Evolutionary conservation across 2,888 invertebrate genomes (phyloP).

Genomic region (Hypsopygia costalis): DNA sequence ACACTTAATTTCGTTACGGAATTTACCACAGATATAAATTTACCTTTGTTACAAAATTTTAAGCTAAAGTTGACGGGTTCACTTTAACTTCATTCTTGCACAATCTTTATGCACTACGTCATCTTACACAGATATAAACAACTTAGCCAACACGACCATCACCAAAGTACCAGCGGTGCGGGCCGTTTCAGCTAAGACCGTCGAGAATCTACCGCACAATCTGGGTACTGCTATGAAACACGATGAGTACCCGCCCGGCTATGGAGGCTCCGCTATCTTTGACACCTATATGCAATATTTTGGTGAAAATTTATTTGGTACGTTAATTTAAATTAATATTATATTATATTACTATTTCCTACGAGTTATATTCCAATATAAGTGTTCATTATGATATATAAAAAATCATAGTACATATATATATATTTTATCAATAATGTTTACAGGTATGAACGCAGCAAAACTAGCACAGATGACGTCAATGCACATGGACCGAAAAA

Average conservation of each 20-base stretch:
- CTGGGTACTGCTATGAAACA: conserved; percentile 82
- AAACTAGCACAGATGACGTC: conserved; percentile 89
- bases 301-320: conserved; percentile 89
- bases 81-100: no score
- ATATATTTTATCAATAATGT: no score
- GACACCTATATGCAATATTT: conserved; percentile 95
- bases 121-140: conserved; percentile 69
- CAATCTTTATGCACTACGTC: no score
- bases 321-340: no score
- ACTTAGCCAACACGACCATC: conserved; percentile 82
- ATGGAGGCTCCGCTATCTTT: conserved; percentile 88
- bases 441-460: conserved; percentile 86
- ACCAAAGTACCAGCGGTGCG: conserved; percentile 83
- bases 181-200: conserved; percentile 83
- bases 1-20: no score
- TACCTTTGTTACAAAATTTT: no score
- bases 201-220: conserved; percentile 82
- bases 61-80: no score
- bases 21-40: no score
- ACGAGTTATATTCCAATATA: no score
- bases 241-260: conserved; percentile 85
- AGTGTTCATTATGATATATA: no score
- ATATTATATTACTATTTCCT: no score
- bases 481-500: conserved; percentile 70
- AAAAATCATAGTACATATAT: no score